Conservation (phyloP, 2,113 vertebrate genomes). For the cattle (Bos taurus) region DNA sequence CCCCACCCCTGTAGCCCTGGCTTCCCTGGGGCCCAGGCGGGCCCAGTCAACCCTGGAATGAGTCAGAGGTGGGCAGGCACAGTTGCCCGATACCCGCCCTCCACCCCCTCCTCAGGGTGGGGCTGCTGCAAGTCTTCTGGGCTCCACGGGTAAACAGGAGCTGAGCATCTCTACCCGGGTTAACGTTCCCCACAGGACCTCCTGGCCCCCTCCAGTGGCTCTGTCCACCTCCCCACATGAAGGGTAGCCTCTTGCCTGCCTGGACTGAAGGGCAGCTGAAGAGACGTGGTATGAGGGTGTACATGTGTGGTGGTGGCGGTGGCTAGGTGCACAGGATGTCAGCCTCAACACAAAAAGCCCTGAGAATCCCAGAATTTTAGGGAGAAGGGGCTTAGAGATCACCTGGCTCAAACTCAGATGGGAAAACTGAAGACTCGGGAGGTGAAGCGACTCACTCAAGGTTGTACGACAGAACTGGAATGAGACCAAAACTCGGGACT, state of each 20-base stretch:
- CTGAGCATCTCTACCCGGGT: background rate
- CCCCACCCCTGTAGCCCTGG: background rate
- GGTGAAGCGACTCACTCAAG: background rate
- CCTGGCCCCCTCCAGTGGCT: background rate
- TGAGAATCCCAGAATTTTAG: background rate
- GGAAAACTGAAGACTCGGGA: background rate
- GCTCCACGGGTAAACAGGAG: constrained; percentile 43
- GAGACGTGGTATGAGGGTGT: background rate
- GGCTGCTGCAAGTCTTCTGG: constrained; percentile 21
- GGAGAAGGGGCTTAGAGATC: background rate
- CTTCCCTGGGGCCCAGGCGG: constrained; percentile 41
- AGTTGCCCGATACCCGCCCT: background rate
- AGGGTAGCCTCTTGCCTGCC: background rate
- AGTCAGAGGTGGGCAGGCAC: constrained; percentile 55
- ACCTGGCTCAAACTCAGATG: background rate
- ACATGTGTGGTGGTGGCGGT: background rate
- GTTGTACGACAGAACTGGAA: background rate
- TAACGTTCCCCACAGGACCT: background rate
- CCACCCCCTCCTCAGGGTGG: constrained; percentile 38
- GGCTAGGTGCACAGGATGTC: background rate
- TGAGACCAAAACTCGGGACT: background rate
- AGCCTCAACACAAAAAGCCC: background rate
- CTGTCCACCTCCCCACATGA: background rate
- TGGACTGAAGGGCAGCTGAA: background rate
- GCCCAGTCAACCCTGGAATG: constrained; percentile 46